Evolutionary conservation across 1,140 invertebrate species (phyloP).

Genomic region (Ostrea denselamellosa): DNA sequence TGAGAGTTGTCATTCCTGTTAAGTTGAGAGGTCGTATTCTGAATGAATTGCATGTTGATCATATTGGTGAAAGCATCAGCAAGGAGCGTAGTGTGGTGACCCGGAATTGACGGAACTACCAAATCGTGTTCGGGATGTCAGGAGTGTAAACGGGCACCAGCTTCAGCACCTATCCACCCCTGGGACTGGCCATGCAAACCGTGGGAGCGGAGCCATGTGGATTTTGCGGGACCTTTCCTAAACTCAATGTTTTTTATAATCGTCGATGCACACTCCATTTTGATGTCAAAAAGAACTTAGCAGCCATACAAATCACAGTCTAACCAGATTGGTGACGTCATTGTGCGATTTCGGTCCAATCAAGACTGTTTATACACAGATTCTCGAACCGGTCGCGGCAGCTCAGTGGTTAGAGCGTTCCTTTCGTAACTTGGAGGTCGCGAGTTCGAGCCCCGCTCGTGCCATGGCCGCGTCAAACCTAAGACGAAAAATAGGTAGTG

Average conservation of each 20-base stretch:
- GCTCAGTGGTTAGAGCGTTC: no score
- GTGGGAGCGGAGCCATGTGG: constrained; percentile 75
- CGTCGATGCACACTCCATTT: constrained; percentile 78
- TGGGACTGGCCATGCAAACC: constrained; percentile 75
- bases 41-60: constrained; percentile 74
- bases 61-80: constrained; percentile 78
- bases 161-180: constrained; percentile 54
- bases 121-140: constrained; percentile 78
- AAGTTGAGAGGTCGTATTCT: constrained; percentile 64
- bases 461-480: no score
- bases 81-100: constrained; percentile 80
- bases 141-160: constrained; percentile 58
- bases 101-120: constrained; percentile 76
- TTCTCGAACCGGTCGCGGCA: no score
- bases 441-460: no score
- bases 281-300: constrained; percentile 80
- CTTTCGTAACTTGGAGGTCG: no score
- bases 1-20: no score
- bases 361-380: no score
- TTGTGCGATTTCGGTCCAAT: no score
- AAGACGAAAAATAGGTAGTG: no score
- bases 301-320: no score
- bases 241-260: constrained; percentile 77
- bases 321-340: no score
- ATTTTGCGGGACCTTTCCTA: constrained; percentile 78